Evolutionary conservation across 2,113 vertebrate species (phyloP), one percentile per base, ranked within the genome.

Genomic region (Chauna torquata): DNA sequence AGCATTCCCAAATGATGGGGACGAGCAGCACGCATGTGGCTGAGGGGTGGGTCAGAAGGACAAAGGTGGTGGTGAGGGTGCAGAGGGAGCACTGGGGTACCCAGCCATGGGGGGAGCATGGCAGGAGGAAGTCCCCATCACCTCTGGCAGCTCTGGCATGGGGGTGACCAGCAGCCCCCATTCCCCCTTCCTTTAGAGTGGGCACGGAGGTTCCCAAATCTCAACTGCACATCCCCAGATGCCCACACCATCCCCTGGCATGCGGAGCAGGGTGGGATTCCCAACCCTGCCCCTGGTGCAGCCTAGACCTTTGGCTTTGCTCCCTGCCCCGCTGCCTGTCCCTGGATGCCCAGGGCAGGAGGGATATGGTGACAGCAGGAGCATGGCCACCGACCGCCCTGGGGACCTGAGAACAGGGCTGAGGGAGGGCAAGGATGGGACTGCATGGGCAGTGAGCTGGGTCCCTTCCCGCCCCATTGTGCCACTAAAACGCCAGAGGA

Each of bases 11-110:
- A 83, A 23, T 68, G 69, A 79, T 4, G 3, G 9, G 32, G 45
- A 18, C 0, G 0, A 61, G 72, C 64, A 83, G 55, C 50, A 45
- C 54, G 36, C 28, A n/a, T 0, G 0, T 55, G 50, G n/a, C 6
- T 54, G 66, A 24, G 25, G n/a, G 14, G 25, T 30, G 80, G 84
- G 91, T 84, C 81, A 92, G 83, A 69, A 84, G 89, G 93, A 30
- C 89, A 92, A 76, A 96, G 81, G 93, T 82, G 81, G 36, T 4
- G 2, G 25, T 0, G 2, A n/a, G 12, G 36, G 11, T 52, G n/a
- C 61, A 72, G 34, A 9, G 2, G 1, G 6, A 23, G 59, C 17
- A 2, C 15, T 68, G 36, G 45, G 44, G 25, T 44, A 55, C 24
- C 8, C 17, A 17, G 24, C 16, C 72, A 12, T 16, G 3, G 8